phyloP scores from a whole-genome alignment of 2,797 vertebrate species.

The Premnoplex brunnescens region DNA sequence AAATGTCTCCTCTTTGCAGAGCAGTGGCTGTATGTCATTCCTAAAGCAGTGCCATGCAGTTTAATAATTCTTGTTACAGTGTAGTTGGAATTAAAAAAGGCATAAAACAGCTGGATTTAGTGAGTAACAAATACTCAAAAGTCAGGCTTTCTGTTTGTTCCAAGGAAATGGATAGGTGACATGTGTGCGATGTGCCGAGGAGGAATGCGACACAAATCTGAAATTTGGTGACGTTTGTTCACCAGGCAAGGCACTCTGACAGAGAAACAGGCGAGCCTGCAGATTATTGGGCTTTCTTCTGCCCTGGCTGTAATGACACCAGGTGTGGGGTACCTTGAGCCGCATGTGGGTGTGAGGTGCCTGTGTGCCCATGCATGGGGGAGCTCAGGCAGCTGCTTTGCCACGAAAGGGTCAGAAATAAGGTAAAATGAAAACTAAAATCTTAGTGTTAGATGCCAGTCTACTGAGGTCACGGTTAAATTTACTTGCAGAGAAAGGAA shows the following conservation, averaged over 20 bases:
- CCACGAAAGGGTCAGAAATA: neutral
- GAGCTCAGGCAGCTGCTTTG: neutral
- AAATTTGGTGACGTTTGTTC: neutral
- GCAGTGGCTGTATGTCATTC: neutral
- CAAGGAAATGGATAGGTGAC: neutral
- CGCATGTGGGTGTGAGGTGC: neutral
- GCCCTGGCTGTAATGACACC: neutral
- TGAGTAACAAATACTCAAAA: neutral
- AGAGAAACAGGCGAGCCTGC: neutral
- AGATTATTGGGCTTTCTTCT: neutral
- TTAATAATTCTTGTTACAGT: neutral
- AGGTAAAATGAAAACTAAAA: slow-evolving; percentile 23
- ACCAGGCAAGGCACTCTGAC: neutral
- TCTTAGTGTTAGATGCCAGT: slow-evolving; percentile 44
- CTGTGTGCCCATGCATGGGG: fast-evolving
- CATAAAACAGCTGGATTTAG: neutral
- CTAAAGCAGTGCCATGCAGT: neutral
- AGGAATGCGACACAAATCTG: neutral
- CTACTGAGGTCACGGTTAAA: slow-evolving; percentile 52
- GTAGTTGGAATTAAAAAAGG: neutral
- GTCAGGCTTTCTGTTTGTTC: neutral
- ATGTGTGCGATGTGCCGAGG: neutral
- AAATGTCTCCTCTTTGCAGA: neutral
- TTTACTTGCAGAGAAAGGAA: slow-evolving; percentile 43
- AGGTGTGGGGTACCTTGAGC: neutral